Evolutionary conservation across 53 echinoderm and acorn worm genomes (phyloP), one percentile per base, ranked within the genome.

Genomic region (Holothuria leucospilota): DNA sequence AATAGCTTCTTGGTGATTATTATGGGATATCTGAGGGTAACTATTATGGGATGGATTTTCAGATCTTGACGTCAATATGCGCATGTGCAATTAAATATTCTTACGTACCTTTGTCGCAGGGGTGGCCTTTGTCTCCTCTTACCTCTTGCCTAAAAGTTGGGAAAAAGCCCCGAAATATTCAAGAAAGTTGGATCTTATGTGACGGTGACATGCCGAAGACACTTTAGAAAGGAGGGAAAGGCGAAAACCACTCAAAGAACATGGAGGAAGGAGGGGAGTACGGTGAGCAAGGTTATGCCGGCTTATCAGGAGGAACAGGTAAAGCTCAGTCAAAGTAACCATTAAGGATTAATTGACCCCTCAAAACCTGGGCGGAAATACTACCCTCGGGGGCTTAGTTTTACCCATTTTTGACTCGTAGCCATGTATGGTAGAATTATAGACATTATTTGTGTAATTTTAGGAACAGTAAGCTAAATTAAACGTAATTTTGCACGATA

Each of bases 101-200:
- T 97, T 93, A 84, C 93, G 92, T 94, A 94, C 98, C 98, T 97
- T 97, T 97, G 98, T 97, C 95, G 95, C 93, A 91, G 95, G 96
- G 98, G 95, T 96, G 90, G 89, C 88, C 85, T 90, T 90, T 90
- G 90, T 90, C 86, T 90, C 90, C 86, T 78, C 86, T 86, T 81
- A 61, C 62, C 81, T 81, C 62, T 58, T 29, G 30, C 56, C 39
- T 5, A 29, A 61, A 61, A 81, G 60, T 62, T 81, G 38, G 11
- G 13, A 81, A 81, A 62, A 26, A 34, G 62, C 60, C 60, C 81
- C 34, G 62, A 58, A 29, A 81, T 53, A 51, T 75, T 49, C 75
- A 25, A 23, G 75, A 75, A 75, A 75, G 75, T 75, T 52, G 41
- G 51, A 21, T 49, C 26, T 52, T 52, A 25, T 75, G n/a, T 8